Percentiles rank a stretch among this genome's conserved stretches.
Conservation (phyloP, 2,888 invertebrate species). For the Syrphus vitripennis region DNA sequence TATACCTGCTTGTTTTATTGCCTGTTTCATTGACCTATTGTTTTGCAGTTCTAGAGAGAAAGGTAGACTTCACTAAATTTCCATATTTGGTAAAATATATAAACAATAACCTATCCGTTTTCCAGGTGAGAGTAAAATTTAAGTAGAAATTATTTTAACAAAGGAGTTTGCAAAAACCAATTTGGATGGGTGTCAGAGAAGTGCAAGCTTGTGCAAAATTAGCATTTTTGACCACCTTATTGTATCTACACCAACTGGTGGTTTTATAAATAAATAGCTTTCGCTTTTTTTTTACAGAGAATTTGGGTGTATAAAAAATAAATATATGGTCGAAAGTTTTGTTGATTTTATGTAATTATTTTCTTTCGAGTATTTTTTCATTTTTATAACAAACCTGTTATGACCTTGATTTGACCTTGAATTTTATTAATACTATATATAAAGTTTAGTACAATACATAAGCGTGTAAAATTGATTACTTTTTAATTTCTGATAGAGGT, state of each 20-base stretch:
- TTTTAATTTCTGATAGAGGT: neutral
- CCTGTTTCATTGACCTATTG: neutral
- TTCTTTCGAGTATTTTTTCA: neutral
- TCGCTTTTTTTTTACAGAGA: neutral
- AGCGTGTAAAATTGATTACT: neutral
- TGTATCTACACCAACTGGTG: neutral
- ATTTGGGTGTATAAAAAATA: neutral
- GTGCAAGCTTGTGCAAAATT: slow-evolving; percentile 6
- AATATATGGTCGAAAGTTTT: neutral
- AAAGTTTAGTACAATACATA: no score
- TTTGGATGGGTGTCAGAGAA: slow-evolving; percentile 2
- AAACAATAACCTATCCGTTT: neutral
- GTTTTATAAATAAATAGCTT: neutral
- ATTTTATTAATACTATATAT: neutral
- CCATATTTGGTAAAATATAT: neutral
- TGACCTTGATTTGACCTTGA: neutral
- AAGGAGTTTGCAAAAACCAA: slow-evolving; percentile 6
- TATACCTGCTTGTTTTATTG: neutral
- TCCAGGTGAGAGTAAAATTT: slow-evolving; percentile 3
- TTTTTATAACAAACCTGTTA: neutral
- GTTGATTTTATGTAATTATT: neutral
- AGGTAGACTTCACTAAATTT: neutral
- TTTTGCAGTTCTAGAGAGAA: neutral
- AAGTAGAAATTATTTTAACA: neutral
- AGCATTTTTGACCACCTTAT: neutral